phyloP scores from a whole-genome alignment of 2,113 vertebrate genomes.

The Gnathochromis pfefferi region DNA sequence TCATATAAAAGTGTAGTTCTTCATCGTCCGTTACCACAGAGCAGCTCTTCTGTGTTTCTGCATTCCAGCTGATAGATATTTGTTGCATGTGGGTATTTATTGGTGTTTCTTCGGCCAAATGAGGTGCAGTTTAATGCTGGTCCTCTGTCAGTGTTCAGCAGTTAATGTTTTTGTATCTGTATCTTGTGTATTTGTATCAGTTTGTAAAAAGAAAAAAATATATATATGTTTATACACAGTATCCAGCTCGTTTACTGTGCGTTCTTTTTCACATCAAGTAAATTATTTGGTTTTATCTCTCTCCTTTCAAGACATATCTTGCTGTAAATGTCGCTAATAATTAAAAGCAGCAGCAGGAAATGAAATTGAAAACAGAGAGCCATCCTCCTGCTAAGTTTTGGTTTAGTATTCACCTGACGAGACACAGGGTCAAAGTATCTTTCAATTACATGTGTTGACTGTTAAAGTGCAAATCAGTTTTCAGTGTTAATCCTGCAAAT shows the following conservation, averaged over 20 bases:
- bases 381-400: background rate
- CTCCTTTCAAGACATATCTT: background rate
- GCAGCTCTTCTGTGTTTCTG: constrained; percentile 33
- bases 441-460: background rate
- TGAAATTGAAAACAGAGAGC: background rate
- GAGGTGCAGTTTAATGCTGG: constrained; percentile 12
- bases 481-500: background rate
- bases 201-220: constrained; percentile 21
- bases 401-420: background rate
- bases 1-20: background rate
- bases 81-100: constrained; percentile 60
- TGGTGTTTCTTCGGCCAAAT: constrained; percentile 22
- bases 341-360: background rate
- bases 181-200: constrained; percentile 49
- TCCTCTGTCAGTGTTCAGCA: background rate
- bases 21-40: background rate
- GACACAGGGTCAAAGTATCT: background rate
- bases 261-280: background rate
- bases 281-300: background rate
- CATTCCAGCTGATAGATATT: constrained; percentile 32
- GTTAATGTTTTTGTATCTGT: constrained; percentile 26
- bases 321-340: background rate
- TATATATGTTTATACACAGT: constrained; percentile 21
- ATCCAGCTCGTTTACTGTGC: background rate
- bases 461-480: background rate